Evolutionary conservation across 2,888 invertebrate genomes (phyloP).

Genomic region (Drosophila anomelani): DNA sequence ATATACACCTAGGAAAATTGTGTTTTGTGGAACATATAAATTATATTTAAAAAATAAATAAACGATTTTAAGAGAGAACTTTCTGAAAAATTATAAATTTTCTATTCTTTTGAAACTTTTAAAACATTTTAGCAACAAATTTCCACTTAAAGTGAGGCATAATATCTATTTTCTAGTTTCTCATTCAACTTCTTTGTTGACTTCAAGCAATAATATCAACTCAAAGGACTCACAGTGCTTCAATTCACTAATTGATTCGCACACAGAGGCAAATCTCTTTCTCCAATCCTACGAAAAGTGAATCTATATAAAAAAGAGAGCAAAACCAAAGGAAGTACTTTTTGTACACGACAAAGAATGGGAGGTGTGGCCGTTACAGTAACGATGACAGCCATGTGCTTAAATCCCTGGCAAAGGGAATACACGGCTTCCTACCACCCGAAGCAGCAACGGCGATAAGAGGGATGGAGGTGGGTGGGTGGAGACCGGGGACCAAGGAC

Average conservation of each 20-base stretch:
- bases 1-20: slow-evolving; percentile 11
- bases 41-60: neutral
- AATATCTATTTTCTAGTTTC: neutral
- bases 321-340: slow-evolving; percentile 20
- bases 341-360: slow-evolving; percentile 21
- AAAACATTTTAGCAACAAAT: neutral
- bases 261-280: slow-evolving; percentile 9
- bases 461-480: slow-evolving; percentile 9
- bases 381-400: slow-evolving; percentile 49
- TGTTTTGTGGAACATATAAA: neutral
- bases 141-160: neutral
- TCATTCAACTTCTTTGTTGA: neutral
- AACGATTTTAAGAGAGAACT: neutral
- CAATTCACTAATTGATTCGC: slow-evolving; percentile 41
- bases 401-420: slow-evolving; percentile 49
- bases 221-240: slow-evolving; percentile 12
- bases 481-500: neutral
- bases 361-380: slow-evolving; percentile 35
- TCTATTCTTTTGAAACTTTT: neutral
- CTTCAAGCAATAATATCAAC: neutral
- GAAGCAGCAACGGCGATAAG: slow-evolving; percentile 2
- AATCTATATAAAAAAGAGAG: slow-evolving; percentile 39
- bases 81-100: too few relatives aligned
- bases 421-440: slow-evolving; percentile 16
- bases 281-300: slow-evolving; percentile 23